Base-by-base conservation (phyloP, 1,140 invertebrate genomes). In the Drosophila subpulchrella region DNA sequence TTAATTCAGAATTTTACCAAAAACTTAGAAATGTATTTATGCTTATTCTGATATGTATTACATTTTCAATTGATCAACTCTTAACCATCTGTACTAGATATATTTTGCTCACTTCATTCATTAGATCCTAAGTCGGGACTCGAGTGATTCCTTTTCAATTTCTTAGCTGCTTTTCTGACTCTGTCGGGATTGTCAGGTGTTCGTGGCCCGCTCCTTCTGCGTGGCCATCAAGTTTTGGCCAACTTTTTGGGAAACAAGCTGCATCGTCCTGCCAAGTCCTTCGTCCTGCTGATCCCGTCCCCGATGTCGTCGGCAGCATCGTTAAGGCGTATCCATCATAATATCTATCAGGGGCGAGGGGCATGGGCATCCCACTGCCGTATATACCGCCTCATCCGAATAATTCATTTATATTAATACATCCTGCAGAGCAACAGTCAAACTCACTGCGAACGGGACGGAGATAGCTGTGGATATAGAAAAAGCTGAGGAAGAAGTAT, bases 381-480 rank as follows among this genome's bases (percentile, higher is more conserved):
- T 34, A 51, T 51, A 51, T 51, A 51, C 48, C 15, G 48, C 53
- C 59, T 83, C 60, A 70, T 70, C 67, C 58, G 63, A 79, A 84
- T 83, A 83, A 84, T 83, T 83, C 75, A 83, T 83, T 83, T 83
- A 83, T 83, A 83, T 83, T 83, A 83, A 83, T 84, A 84, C 56
- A 71, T 71, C 59, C 68, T 61, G 70, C 61, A 62, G 62, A 61
- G 75, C 63, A 50, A 68, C 39, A 78, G 50, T 71, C 67, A 71
- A 71, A 36, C 67, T 58, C 36, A 41, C 36, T 51, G 67, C 38
- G 36, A 73, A 54, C 11, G 68, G 27, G 38, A 46, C 24, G 32
- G 50, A 17, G n/a, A 34, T 11, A 13, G 7, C 30, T 13, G 20
- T 12, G 27, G 46, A 13, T 27, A 47, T 47, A 47, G 20, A 24